phyloP scores from a whole-genome alignment of 2,888 invertebrate genomes.

The Calameuta filiformis region DNA sequence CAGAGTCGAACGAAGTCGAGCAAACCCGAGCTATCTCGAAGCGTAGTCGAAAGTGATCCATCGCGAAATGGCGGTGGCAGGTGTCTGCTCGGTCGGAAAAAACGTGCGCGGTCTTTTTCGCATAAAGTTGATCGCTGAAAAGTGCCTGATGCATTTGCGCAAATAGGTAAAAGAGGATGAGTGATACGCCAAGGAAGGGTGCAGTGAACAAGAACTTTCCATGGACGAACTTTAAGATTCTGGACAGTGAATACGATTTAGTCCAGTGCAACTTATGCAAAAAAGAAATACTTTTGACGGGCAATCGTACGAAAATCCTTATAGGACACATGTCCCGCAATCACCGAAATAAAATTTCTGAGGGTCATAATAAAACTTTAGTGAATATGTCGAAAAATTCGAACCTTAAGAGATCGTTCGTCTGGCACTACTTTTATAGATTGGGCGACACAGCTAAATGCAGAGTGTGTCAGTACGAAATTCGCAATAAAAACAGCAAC shows the following conservation, averaged over 20 bases:
- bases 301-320: neutral
- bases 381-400: neutral
- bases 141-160: neutral
- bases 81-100: neutral
- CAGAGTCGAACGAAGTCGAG: neutral
- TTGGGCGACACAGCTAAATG: constrained; percentile 8
- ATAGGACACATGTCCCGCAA: neutral
- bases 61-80: neutral
- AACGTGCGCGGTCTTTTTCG: neutral
- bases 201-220: neutral
- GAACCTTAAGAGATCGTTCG: constrained; percentile 8
- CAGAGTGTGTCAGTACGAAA: constrained; percentile 14
- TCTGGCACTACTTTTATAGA: constrained; percentile 17
- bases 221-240: neutral
- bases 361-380: neutral
- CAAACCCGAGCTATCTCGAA: neutral
- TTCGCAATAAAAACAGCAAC: constrained; percentile 1
- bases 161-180: neutral
- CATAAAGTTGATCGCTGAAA: neutral
- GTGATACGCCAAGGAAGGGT: neutral
- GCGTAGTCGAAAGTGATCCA: neutral
- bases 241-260: neutral
- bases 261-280: neutral
- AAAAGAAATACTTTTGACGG: neutral
- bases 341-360: neutral